Evolutionary conservation across 2,113 vertebrate species (phyloP).

Genomic region (Esox niger): DNA sequence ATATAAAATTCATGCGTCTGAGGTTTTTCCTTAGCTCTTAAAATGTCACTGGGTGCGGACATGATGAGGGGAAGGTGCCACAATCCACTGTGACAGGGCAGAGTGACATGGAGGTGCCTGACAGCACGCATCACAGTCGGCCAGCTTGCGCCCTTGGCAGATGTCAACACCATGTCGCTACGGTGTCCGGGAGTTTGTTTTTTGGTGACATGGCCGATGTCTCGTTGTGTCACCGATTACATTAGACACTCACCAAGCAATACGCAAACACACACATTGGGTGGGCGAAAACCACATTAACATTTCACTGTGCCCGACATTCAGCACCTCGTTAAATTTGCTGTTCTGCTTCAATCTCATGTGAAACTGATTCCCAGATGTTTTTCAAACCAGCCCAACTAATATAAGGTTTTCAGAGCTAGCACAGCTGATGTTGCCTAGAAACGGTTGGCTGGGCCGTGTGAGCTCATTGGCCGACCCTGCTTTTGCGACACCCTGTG

Average conservation of each 20-base stretch:
- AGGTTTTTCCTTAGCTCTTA: constrained; percentile 11
- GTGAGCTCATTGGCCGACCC: background rate
- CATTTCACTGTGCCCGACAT: background rate
- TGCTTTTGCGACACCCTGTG: background rate
- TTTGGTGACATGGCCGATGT: background rate
- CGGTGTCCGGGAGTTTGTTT: background rate
- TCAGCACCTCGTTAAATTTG: background rate
- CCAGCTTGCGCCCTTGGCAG: background rate
- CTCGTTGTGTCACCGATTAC: background rate
- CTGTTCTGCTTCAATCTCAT: background rate
- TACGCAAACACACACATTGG: background rate
- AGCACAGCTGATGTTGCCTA: background rate
- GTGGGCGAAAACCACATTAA: background rate
- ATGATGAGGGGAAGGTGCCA: constrained; percentile 23
- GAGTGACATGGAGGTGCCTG: constrained; percentile 7
- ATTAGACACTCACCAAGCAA: background rate
- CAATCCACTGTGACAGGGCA: constrained; percentile 2
- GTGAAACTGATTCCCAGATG: background rate
- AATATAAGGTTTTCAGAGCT: background rate
- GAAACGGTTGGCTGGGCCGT: constrained; percentile 1
- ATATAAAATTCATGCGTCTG: constrained; percentile 38
- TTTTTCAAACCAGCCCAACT: too few relatives aligned
- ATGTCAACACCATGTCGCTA: background rate
- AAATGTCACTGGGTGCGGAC: constrained; percentile 32
- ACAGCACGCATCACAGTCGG: background rate